Evolutionary conservation across 2,797 vertebrate species (phyloP).

Genomic region (Acridotheres tristis): DNA sequence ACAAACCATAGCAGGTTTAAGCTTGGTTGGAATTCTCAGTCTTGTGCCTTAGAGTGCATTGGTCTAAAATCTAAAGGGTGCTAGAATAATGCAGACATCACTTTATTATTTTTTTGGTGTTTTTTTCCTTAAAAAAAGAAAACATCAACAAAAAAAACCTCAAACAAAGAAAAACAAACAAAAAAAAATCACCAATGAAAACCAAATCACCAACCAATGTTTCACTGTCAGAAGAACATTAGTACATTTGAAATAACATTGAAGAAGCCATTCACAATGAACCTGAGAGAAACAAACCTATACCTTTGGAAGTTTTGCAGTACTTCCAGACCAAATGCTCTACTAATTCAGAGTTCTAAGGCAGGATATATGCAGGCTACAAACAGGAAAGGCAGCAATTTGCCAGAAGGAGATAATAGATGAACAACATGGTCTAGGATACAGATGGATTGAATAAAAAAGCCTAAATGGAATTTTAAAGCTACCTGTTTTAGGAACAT

Average conservation of each 20-base stretch:
- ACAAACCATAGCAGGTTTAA: background rate
- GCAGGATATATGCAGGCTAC: background rate
- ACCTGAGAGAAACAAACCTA: background rate
- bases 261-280: background rate
- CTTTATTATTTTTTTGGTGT: background rate
- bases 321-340: background rate
- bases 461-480: background rate
- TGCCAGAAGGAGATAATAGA: background rate
- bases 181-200: background rate
- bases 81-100: background rate
- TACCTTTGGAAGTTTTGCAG: background rate
- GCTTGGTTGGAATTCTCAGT: background rate
- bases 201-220: accelerated
- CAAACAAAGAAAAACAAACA: too few species aligned
- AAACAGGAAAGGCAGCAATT: background rate
- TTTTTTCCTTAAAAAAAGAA: background rate
- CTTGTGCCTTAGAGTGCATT: background rate
- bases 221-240: background rate
- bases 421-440: too few species aligned
- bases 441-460: background rate
- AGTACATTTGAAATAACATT: background rate
- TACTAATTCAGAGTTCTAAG: background rate
- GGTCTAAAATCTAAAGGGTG: background rate
- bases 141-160: too few species aligned
- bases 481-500: background rate